These are phyloP conservation scores for Erebia aethiops DNA, from an alignment of 2,888 invertebrate species.

Conservation along the genomic window DNA sequence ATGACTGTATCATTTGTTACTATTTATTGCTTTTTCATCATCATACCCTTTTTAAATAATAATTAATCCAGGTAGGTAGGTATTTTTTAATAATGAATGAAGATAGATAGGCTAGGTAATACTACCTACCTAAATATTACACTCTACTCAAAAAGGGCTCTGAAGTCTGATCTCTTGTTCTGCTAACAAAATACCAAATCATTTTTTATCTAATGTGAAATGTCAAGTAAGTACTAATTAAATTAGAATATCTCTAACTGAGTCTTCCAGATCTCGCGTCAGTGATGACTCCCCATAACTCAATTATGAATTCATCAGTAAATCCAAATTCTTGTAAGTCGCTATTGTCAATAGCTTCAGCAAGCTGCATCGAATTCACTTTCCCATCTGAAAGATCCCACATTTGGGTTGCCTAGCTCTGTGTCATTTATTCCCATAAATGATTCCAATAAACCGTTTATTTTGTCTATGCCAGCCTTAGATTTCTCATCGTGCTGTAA, in stretches of 20 bases:
- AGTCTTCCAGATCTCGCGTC: conserved; percentile 91
- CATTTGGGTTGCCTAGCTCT: conserved; percentile 94
- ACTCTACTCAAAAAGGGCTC: background rate
- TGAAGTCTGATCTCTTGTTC: background rate
- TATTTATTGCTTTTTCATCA: background rate
- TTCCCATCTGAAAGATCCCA: conserved; percentile 95
- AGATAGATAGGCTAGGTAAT: no score
- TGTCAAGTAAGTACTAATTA: background rate
- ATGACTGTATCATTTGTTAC: conserved; percentile 1
- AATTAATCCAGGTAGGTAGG: no score
- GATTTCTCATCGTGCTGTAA: conserved; percentile 91
- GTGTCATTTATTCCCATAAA: conserved; percentile 99
- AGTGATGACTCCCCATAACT: conserved; percentile 98
- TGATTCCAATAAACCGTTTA: conserved; percentile 94
- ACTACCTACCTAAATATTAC: background rate
- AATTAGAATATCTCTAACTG: conserved; percentile 51
- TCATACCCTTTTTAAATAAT: no score
- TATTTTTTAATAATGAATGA: background rate
- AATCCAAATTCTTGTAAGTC: conserved; percentile 97
- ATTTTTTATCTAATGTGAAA: background rate
- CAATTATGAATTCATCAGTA: conserved; percentile 98
- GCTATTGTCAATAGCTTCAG: conserved; percentile 95
- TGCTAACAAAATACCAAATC: background rate
- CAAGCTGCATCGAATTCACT: conserved; percentile 96
- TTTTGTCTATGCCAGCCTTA: conserved; percentile 93